These are phyloP conservation scores for Diorhabda sublineata DNA, from an alignment of 1,140 invertebrate genomes.

Conservation along the genomic window DNA sequence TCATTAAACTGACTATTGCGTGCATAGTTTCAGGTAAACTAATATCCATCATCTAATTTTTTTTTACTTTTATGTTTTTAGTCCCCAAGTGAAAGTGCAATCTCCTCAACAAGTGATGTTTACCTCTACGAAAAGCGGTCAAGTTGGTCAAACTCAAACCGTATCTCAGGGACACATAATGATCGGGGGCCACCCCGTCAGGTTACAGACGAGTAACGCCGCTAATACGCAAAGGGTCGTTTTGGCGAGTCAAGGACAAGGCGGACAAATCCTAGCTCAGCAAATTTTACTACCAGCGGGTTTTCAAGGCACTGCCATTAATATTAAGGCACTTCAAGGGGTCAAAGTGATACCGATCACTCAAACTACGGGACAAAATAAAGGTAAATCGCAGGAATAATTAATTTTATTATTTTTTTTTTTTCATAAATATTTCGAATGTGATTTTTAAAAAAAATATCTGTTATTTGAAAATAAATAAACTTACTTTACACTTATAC, in stretches of 20 bases:
- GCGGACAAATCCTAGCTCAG: conserved; percentile 50
- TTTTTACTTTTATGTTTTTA: not conserved
- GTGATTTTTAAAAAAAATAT: not conserved
- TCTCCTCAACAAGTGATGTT: conserved; percentile 25
- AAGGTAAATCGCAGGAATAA: conserved; percentile 29
- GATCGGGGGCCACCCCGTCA: conserved; percentile 46
- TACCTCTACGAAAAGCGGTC: conserved; percentile 9
- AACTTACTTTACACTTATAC: too few relatives aligned
- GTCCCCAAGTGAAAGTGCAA: conserved; percentile 24
- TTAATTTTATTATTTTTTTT: not conserved
- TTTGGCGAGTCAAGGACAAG: conserved; percentile 56
- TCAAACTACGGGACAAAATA: conserved; percentile 40
- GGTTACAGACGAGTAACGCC: conserved; percentile 39
- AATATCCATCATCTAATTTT: too few relatives aligned
- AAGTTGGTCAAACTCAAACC: conserved; percentile 8
- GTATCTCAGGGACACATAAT: conserved; percentile 40
- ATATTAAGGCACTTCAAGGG: conserved; percentile 64
- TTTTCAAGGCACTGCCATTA: conserved; percentile 55
- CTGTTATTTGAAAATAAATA: not conserved
- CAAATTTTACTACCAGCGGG: conserved; percentile 56
- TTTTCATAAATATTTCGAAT: not conserved
- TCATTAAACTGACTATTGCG: too few relatives aligned
- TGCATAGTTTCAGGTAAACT: too few relatives aligned
- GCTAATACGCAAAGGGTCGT: conserved; percentile 54
- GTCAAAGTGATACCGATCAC: conserved; percentile 62